Conservation (phyloP, 2,888 invertebrate genomes). For the Andrena flavipes region DNA sequence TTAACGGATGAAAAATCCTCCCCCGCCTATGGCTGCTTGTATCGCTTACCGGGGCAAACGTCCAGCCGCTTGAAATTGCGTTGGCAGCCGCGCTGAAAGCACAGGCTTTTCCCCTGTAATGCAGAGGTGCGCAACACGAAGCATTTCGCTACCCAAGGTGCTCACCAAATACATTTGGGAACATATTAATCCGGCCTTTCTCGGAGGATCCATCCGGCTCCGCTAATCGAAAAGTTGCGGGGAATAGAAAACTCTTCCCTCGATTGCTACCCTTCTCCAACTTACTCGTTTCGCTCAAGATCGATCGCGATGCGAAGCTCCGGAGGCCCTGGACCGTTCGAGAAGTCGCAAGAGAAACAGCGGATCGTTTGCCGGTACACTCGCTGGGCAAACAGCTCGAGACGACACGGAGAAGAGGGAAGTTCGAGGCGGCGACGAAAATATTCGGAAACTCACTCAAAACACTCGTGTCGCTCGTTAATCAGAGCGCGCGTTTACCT, state of each 20-base stretch:
- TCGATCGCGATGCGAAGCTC: no score
- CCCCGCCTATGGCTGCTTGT: conserved; percentile 13
- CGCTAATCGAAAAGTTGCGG: no score
- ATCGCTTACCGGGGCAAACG: conserved; percentile 32
- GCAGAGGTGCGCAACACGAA: not conserved
- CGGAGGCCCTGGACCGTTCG: no score
- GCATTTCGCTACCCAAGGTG: not conserved
- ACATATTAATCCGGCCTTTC: no score
- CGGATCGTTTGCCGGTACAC: no score
- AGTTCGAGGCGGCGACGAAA: not conserved
- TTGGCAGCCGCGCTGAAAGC: conserved; percentile 16
- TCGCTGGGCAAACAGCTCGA: not conserved
- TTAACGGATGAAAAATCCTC: conserved; percentile 42
- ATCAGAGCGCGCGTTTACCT: conserved; percentile 13
- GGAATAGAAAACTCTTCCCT: no score
- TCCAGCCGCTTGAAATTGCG: conserved; percentile 22
- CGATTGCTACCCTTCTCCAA: no score
- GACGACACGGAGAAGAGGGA: not conserved
- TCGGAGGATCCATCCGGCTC: no score
- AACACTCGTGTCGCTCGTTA: conserved; percentile 29
- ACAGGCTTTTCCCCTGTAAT: not conserved
- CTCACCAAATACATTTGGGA: no score
- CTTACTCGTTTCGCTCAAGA: no score
- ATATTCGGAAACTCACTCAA: not conserved
- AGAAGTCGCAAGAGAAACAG: no score